Conservation (phyloP, 1,140 invertebrate genomes). For the Parapsyche elsis region DNA sequence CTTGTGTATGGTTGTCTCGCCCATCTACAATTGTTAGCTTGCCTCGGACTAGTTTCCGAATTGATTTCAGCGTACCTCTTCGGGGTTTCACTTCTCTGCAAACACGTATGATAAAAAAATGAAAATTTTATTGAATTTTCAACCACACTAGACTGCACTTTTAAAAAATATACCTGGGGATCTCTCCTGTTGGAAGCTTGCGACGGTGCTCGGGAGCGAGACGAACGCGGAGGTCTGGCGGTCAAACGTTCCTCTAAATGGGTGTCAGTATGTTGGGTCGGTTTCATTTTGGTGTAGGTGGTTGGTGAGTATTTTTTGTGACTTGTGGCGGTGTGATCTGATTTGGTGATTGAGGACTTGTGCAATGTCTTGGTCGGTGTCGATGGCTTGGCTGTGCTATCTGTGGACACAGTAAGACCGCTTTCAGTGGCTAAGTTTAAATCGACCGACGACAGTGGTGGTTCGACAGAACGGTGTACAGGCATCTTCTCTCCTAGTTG, state of each 20-base stretch:
- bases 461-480: neutral
- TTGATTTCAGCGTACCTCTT: neutral
- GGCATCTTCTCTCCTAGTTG: conserved; percentile 38
- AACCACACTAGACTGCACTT: neutral
- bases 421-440: conserved; percentile 50
- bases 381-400: conserved; percentile 46
- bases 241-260: conserved; percentile 10
- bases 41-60: neutral
- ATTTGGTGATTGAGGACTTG: conserved; percentile 32
- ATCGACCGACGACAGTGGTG: conserved; percentile 1
- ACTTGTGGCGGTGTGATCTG: conserved; percentile 24
- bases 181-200: conserved; percentile 25
- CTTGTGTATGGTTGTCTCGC: conserved; percentile 42
- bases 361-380: conserved; percentile 39
- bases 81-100: neutral
- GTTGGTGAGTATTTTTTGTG: conserved; percentile 26
- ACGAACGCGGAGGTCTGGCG: conserved; percentile 17
- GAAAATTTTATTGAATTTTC: neutral
- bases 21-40: neutral
- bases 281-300: conserved; percentile 35
- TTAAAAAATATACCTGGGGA: conserved; percentile 4
- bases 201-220: conserved; percentile 1
- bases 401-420: conserved; percentile 55
- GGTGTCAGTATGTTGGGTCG: neutral
- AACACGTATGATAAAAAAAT: no score